phyloP scores from a whole-genome alignment of 2,888 invertebrate genomes.

The Coleophora flavipennella region DNA sequence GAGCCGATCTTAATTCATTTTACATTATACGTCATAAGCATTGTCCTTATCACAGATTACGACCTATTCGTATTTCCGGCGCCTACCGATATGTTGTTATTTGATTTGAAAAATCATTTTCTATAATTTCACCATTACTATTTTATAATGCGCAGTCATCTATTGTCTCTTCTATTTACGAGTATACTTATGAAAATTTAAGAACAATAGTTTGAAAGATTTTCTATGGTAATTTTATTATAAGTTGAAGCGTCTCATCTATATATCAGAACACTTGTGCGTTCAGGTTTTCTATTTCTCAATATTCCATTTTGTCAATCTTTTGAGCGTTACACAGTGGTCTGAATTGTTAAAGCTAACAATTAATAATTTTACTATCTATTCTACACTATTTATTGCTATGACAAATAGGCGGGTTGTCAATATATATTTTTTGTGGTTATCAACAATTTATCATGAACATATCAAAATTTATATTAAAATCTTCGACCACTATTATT shows the following conservation, averaged over 20 bases:
- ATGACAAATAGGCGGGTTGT: constrained; percentile 70
- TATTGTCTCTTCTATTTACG: not conserved
- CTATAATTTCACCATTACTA: not conserved
- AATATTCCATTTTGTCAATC: constrained; percentile 9
- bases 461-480: constrained; percentile 17
- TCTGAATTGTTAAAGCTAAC: constrained; percentile 52
- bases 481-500: constrained; percentile 8
- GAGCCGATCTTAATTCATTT: constrained; percentile 24
- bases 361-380: constrained; percentile 59
- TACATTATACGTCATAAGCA: constrained; percentile 59
- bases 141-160: constrained; percentile 11
- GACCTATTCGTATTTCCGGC: constrained; percentile 48
- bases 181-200: too few species aligned
- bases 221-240: not conserved
- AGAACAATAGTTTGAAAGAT: too few species aligned
- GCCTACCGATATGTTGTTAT: constrained; percentile 57
- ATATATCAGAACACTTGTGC: constrained; percentile 7
- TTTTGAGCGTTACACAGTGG: constrained; percentile 37
- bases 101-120: constrained; percentile 23
- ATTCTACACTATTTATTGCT: constrained; percentile 70
- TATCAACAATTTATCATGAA: constrained; percentile 45
- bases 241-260: not conserved
- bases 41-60: constrained; percentile 68
- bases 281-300: constrained; percentile 4
- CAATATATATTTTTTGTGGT: constrained; percentile 50